phyloP scores from a whole-genome alignment of 2,797 vertebrate species.

The Hydrocynus forskahlii region DNA sequence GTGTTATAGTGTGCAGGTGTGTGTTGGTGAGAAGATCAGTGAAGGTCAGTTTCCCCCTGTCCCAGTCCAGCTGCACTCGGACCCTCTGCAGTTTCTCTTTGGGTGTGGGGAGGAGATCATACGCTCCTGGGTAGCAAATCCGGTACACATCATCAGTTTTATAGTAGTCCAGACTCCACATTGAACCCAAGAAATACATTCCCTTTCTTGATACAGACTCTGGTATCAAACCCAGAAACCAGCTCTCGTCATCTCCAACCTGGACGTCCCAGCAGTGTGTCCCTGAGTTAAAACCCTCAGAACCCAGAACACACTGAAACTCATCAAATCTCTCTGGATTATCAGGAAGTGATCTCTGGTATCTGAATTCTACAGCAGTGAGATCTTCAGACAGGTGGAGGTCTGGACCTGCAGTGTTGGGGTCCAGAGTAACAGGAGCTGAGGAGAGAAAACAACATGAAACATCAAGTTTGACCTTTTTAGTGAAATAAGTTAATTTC shows the following conservation, averaged over 20 bases:
- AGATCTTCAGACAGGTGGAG: background rate
- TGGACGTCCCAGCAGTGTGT: slow-evolving; percentile 44
- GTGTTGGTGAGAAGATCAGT: too few species aligned
- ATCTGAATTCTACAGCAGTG: background rate
- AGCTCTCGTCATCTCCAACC: slow-evolving; percentile 17
- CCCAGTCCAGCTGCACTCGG: background rate
- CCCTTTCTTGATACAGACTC: slow-evolving; percentile 8
- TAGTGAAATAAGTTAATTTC: too few species aligned
- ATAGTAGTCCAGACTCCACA: too few species aligned
- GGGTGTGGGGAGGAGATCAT: background rate
- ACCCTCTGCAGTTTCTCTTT: background rate
- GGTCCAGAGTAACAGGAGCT: background rate
- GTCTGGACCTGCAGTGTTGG: background rate
- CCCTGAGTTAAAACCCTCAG: too few species aligned
- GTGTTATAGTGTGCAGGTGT: too few species aligned
- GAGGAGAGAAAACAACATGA: background rate
- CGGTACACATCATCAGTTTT: too few species aligned
- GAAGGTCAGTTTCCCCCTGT: too few species aligned
- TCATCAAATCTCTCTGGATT: too few species aligned
- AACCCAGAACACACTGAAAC: too few species aligned
- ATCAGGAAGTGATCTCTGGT: background rate
- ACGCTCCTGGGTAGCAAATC: too few species aligned
- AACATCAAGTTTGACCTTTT: background rate
- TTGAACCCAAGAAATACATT: too few species aligned
- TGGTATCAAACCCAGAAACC: slow-evolving; percentile 34